Evolutionary conservation across 2,797 vertebrate species (phyloP).

Genomic region (Poecilia picta): DNA sequence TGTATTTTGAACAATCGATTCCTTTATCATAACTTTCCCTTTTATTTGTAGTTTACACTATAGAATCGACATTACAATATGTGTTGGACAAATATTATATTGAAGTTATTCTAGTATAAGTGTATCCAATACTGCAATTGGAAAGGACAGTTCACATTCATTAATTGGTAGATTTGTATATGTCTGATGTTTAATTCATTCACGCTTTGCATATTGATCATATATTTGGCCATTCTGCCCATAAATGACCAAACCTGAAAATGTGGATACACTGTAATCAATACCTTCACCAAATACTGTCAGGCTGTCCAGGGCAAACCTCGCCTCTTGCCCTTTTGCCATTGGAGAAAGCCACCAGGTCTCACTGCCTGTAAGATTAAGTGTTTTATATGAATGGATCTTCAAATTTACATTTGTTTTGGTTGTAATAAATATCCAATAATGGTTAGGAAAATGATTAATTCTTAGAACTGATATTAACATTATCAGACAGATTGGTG

Average conservation of each 20-base stretch:
- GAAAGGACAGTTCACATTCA: not conserved
- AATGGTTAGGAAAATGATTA: not conserved
- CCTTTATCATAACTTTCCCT: not conserved
- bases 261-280: not conserved
- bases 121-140: not conserved
- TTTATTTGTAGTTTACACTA: not conserved
- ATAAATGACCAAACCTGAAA: not conserved
- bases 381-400: too few species aligned
- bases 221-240: not conserved
- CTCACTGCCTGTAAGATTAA: too few species aligned
- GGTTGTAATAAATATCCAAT: not conserved
- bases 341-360: too few species aligned
- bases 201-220: not conserved
- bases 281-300: not conserved
- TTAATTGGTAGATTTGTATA: not conserved
- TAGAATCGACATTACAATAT: not conserved
- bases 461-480: not conserved
- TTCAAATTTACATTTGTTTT: not conserved
- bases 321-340: too few species aligned
- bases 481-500: not conserved
- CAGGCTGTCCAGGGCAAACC: too few species aligned
- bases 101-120: not conserved
- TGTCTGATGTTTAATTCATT: not conserved
- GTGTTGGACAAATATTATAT: not conserved
- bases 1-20: not conserved